Conservation (phyloP, 2,888 invertebrate genomes). For the Nomada ferruginata region DNA sequence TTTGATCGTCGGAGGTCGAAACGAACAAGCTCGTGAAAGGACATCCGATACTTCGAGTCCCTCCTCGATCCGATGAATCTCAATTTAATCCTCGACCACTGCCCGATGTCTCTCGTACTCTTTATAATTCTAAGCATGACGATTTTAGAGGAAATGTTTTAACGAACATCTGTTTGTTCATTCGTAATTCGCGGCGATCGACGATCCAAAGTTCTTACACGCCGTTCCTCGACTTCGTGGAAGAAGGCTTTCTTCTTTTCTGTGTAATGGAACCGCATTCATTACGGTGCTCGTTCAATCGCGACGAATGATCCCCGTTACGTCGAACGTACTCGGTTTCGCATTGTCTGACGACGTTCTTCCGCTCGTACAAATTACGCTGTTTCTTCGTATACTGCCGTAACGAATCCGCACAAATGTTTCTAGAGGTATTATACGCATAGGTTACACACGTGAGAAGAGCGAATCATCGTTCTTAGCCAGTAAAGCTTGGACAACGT, state of each 20-base stretch:
- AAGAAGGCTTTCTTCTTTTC: background rate
- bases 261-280: background rate
- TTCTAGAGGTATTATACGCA: conserved; percentile 36
- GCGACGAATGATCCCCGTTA: conserved; percentile 23
- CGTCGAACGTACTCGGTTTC: conserved; percentile 38
- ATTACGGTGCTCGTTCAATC: background rate
- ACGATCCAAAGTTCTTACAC: conserved; percentile 6
- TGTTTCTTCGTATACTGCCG: conserved; percentile 63
- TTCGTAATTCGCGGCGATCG: background rate
- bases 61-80: conserved; percentile 1
- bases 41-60: background rate
- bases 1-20: conserved; percentile 16
- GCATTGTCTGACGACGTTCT: conserved; percentile 7
- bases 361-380: conserved; percentile 39
- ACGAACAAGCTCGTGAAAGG: background rate
- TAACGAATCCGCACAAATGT: conserved; percentile 58
- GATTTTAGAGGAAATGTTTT: conserved; percentile 30
- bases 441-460: background rate
- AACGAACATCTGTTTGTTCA: conserved; percentile 13
- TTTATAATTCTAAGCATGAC: conserved; percentile 20
- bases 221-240: background rate
- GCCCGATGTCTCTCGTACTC: background rate
- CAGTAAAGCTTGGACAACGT: conserved; percentile 10
- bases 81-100: conserved; percentile 10
- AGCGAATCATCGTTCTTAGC: conserved; percentile 9